These are phyloP conservation scores for Timandra comae DNA, from an alignment of 2,888 invertebrate genomes.

Conservation along the genomic window DNA sequence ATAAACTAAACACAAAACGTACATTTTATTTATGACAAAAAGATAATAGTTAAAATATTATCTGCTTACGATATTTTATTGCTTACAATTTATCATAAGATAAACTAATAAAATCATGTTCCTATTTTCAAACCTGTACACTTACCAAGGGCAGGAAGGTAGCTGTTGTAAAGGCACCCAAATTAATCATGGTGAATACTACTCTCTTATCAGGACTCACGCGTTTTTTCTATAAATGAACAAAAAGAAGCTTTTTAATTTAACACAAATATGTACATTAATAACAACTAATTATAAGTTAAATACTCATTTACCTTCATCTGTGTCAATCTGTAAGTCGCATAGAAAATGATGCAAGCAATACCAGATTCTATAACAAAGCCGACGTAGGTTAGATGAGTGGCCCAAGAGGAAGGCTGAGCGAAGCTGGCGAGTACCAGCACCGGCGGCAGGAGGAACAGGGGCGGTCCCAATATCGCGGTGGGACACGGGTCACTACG, in stretches of 20 bases:
- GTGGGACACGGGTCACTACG: slow-evolving; percentile 55
- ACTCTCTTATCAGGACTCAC: slow-evolving; percentile 57
- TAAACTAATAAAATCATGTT: no score
- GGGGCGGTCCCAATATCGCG: slow-evolving; percentile 54
- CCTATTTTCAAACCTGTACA: no score
- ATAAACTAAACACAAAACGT: slow-evolving; percentile 42
- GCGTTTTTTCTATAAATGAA: slow-evolving; percentile 46
- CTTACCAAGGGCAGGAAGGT: slow-evolving; percentile 59
- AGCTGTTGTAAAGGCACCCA: slow-evolving; percentile 51
- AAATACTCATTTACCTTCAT: slow-evolving; percentile 41
- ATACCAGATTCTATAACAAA: slow-evolving; percentile 53
- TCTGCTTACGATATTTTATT: slow-evolving; percentile 3
- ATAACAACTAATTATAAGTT: slow-evolving; percentile 11
- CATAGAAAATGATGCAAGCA: slow-evolving; percentile 52
- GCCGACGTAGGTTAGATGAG: slow-evolving; percentile 52
- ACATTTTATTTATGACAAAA: no score
- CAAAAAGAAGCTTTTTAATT: no score
- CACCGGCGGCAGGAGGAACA: slow-evolving; percentile 63
- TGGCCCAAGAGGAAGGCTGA: slow-evolving; percentile 47
- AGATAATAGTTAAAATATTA: not conserved
- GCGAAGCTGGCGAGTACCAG: slow-evolving; percentile 51
- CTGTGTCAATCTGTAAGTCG: slow-evolving; percentile 46
- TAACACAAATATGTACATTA: no score
- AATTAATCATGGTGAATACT: slow-evolving; percentile 54
- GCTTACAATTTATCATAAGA: no score